phyloP scores from a whole-genome alignment of 2,888 invertebrate species.

The Spodoptera exigua region DNA sequence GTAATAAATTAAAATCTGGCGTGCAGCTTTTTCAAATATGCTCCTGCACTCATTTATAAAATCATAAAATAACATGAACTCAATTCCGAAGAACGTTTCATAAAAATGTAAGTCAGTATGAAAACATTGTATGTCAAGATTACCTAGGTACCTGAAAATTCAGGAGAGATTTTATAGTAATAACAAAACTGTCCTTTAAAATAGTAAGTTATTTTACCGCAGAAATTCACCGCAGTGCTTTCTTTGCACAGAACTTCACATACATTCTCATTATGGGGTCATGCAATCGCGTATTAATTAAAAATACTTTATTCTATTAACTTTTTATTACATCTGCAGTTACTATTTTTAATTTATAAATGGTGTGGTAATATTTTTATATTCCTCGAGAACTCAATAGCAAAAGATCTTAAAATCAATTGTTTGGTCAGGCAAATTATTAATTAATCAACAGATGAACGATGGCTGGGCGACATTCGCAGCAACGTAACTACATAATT shows the following conservation, averaged over 20 bases:
- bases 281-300: conserved; percentile 23
- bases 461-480: too few relatives aligned
- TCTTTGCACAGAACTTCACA: conserved; percentile 41
- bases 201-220: conserved; percentile 39
- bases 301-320: conserved; percentile 14
- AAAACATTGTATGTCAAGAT: conserved; percentile 10
- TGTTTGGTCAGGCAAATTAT: too few relatives aligned
- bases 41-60: too few relatives aligned
- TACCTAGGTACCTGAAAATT: conserved; percentile 16
- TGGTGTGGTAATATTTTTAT: conserved; percentile 15
- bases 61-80: too few relatives aligned
- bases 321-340: background rate
- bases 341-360: background rate
- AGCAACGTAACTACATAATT: too few relatives aligned
- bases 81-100: too few relatives aligned
- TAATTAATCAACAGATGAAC: too few relatives aligned
- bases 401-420: too few relatives aligned
- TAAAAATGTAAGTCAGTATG: background rate
- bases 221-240: conserved; percentile 31
- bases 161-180: conserved; percentile 17
- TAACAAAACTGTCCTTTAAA: conserved; percentile 37
- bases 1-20: too few relatives aligned
- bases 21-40: too few relatives aligned
- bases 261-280: conserved; percentile 22
- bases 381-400: background rate